phyloP scores from a whole-genome alignment of 2,113 vertebrate species.

The Fulica atra region DNA sequence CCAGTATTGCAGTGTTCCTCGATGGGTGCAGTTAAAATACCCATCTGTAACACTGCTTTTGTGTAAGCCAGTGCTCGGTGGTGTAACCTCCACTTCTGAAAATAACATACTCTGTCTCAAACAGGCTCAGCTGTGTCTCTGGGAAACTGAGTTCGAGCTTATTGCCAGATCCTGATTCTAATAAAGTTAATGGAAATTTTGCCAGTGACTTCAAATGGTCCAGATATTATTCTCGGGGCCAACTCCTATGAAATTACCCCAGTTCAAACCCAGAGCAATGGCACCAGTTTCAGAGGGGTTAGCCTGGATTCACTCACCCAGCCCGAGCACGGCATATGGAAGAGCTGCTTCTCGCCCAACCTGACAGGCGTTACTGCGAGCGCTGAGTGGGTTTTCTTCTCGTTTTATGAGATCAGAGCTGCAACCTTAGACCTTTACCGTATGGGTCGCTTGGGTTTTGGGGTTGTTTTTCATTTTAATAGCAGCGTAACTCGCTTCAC shows the following conservation, averaged over 20 bases:
- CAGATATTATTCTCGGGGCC: constrained; percentile 30
- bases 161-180: constrained; percentile 64
- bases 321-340: not conserved
- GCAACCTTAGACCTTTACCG: not conserved
- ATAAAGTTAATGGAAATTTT: constrained; percentile 61
- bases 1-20: not conserved
- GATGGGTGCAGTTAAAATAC: not conserved
- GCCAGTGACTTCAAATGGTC: constrained; percentile 60
- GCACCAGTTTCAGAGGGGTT: not conserved
- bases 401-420: not conserved
- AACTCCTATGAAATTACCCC: constrained; percentile 41
- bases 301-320: not conserved
- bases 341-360: not conserved
- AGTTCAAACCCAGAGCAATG: constrained; percentile 20
- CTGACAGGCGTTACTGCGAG: not conserved
- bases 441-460: too few species aligned
- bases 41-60: not conserved
- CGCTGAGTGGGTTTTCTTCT: not conserved
- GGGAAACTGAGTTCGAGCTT: constrained; percentile 19
- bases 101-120: constrained; percentile 29
- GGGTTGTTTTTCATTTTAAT: too few species aligned
- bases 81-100: constrained; percentile 17
- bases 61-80: not conserved
- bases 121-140: constrained; percentile 57
- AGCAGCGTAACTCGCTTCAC: not conserved